Percentiles rank a stretch among this genome's conserved stretches.
Conservation (phyloP, 2,113 vertebrate species). For the Pluvianellus socialis region DNA sequence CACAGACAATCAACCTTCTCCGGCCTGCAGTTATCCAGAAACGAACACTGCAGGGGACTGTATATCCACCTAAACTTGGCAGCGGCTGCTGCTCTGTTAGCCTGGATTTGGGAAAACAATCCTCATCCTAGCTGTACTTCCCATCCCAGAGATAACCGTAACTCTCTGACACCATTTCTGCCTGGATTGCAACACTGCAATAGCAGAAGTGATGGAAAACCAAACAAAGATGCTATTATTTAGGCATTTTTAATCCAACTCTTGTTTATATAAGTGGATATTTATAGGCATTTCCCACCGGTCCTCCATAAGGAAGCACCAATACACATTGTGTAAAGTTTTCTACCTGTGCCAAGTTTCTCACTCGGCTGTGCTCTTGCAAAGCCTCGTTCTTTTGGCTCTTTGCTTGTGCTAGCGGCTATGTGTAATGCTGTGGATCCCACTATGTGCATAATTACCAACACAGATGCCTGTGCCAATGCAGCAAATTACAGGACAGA, state of each 20-base stretch:
- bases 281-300: not conserved
- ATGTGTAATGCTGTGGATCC: not conserved
- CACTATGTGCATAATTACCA: not conserved
- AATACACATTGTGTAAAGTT: not conserved
- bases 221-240: not conserved
- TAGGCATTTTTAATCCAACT: not conserved
- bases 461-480: not conserved
- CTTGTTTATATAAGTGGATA: not conserved
- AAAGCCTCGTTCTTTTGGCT: not conserved
- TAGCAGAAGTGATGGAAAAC: not conserved
- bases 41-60: not conserved
- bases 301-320: not conserved
- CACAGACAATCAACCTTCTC: not conserved
- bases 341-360: not conserved
- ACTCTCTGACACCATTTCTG: not conserved
- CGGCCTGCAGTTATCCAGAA: not conserved
- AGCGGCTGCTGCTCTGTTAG: not conserved
- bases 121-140: not conserved
- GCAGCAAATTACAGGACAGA: not conserved
- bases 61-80: not conserved
- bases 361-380: not conserved
- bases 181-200: not conserved
- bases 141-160: not conserved
- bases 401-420: not conserved
- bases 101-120: not conserved